Base-by-base conservation (phyloP, 2,888 invertebrate species). In the Oxystoma pomonae region DNA sequence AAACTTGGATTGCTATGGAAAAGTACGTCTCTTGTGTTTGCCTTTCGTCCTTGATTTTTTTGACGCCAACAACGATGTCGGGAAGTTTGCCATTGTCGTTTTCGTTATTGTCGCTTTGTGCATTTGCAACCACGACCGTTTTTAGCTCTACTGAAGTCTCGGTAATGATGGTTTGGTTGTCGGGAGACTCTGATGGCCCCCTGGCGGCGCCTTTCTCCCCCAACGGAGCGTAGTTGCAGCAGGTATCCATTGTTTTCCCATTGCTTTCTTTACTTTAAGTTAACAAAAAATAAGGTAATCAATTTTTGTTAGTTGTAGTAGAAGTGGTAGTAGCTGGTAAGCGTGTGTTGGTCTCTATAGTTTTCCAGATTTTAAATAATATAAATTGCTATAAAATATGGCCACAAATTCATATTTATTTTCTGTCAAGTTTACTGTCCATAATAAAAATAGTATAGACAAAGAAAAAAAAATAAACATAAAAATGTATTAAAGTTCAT, bases 1-100 rank as follows among this genome's bases (percentile, higher is more conserved):
- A 84, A 49, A 91, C 89, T 81, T 91, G 87, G 68, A 87, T 81
- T 21, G 85, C 83, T 69, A 87, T 85, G 35, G 85, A 83, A 67
- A 84, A 79, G 75, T 85, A 85, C 12, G 85, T 85, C 75, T 87
- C 87, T 65, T 81, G 73, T 35, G 76, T 78, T 67, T 83, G 82
- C 51, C 77, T 78, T 17, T 76, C 76, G 57, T 75, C 77, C 9
- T 75, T 80, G 67, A 78, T 80, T 65, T 82, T 77, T 69, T 81
- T 82, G 67, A 82, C 83, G 71, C 83, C 83, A 61, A 82, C 83
- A 56, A 84, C 83, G 65, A 84, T 81, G 70, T 85, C 85, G 57
- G 85, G 85, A 59, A 85, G 75, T 66, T 81, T 80, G 61, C 81
- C 81, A 71, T 81, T 81, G 57, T 83, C 83, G 68, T 76, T 77